Conservation (phyloP, 1,140 invertebrate genomes). For the Brachionus manjavacas region DNA sequence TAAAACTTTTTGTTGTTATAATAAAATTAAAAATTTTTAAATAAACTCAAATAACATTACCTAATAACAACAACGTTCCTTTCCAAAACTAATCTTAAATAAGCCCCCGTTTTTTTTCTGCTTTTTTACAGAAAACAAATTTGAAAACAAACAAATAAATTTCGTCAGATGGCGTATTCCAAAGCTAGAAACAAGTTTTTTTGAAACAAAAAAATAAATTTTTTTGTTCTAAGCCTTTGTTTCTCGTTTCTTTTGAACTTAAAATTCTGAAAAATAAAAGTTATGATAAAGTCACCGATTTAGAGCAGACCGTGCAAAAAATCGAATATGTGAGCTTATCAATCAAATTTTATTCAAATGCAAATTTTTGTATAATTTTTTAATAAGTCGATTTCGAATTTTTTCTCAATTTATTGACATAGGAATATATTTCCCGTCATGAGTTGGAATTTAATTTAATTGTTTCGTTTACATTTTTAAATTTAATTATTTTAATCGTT, state of each 20-base stretch:
- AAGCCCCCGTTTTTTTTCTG: background rate
- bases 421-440: background rate
- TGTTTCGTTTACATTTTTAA: background rate
- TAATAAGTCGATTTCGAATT: background rate
- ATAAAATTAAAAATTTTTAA: background rate
- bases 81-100: background rate
- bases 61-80: background rate
- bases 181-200: constrained; percentile 24
- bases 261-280: background rate
- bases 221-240: background rate
- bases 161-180: background rate
- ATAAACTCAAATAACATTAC: constrained; percentile 16
- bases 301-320: background rate
- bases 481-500: background rate
- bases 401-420: constrained; percentile 6
- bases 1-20: background rate
- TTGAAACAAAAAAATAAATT: background rate
- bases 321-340: background rate
- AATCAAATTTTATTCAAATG: constrained; percentile 8
- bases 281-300: background rate
- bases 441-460: background rate
- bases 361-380: background rate
- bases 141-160: constrained; percentile 2
- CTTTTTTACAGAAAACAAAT: background rate
- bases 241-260: background rate